Evolutionary conservation across 2,113 vertebrate genomes (phyloP).

Genomic region (Lagopus leucura): DNA sequence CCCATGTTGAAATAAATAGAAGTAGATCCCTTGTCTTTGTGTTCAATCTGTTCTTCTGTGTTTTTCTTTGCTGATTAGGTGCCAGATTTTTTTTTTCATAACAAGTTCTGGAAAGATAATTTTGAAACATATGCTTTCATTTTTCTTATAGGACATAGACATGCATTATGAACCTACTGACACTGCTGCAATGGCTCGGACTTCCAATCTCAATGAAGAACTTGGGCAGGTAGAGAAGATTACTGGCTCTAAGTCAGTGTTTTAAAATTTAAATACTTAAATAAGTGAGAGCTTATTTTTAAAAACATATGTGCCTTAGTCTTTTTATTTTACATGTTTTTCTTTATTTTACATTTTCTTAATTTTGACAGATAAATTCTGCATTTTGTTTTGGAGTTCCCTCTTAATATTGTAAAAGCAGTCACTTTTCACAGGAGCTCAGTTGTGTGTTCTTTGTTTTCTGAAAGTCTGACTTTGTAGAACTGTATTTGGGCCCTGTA

Average conservation of each 20-base stretch:
- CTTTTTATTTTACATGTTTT: neutral
- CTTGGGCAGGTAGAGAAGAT: constrained; percentile 88
- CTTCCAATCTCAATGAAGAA: constrained; percentile 98
- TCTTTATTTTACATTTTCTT: neutral
- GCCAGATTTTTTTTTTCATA: neutral
- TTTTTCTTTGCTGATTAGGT: neutral
- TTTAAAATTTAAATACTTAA: neutral
- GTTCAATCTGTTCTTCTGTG: neutral
- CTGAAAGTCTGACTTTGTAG: neutral
- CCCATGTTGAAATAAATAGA: neutral
- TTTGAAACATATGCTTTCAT: neutral
- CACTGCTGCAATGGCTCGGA: constrained; percentile 95
- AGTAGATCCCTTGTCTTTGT: neutral
- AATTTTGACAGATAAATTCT: neutral
- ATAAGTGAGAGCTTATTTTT: neutral
- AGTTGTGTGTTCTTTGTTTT: neutral
- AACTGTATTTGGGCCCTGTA: neutral
- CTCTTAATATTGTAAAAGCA: neutral
- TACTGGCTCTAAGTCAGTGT: neutral
- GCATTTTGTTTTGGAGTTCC: neutral
- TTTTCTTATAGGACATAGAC: constrained; percentile 87
- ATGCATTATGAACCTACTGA: constrained; percentile 95
- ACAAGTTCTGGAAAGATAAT: neutral
- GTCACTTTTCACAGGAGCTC: neutral
- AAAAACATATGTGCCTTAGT: neutral